Evolutionary conservation across 2,113 vertebrate genomes (phyloP).

Genomic region (Trachemys scripta): DNA sequence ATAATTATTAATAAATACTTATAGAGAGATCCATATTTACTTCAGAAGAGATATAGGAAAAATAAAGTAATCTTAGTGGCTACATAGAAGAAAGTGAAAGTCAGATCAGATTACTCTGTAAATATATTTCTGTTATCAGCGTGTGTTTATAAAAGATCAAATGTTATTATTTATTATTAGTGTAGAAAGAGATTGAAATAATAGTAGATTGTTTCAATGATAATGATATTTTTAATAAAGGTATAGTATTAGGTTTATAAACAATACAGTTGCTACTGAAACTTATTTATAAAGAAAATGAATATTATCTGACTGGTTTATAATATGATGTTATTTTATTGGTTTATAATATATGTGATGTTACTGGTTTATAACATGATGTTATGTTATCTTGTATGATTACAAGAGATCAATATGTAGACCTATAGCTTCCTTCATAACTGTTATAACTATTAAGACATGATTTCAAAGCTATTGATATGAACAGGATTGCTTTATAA

Average conservation of each 20-base stretch:
- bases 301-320: background rate
- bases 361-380: background rate
- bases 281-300: background rate
- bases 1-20: background rate
- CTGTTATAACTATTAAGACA: background rate
- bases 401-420: background rate
- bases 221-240: background rate
- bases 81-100: background rate
- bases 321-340: background rate
- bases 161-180: background rate
- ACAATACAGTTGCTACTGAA: background rate
- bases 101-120: background rate
- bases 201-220: background rate
- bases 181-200: background rate
- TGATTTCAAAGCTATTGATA: background rate
- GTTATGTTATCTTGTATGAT: background rate
- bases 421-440: background rate
- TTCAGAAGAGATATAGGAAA: background rate
- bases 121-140: background rate
- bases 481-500: background rate
- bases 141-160: background rate
- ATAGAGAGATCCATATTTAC: background rate
- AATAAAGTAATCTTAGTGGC: too few relatives aligned
- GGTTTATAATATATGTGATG: background rate
- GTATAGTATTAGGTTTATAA: background rate